phyloP scores from a whole-genome alignment of 2,797 vertebrate species.

The Clarias platycephalus region DNA sequence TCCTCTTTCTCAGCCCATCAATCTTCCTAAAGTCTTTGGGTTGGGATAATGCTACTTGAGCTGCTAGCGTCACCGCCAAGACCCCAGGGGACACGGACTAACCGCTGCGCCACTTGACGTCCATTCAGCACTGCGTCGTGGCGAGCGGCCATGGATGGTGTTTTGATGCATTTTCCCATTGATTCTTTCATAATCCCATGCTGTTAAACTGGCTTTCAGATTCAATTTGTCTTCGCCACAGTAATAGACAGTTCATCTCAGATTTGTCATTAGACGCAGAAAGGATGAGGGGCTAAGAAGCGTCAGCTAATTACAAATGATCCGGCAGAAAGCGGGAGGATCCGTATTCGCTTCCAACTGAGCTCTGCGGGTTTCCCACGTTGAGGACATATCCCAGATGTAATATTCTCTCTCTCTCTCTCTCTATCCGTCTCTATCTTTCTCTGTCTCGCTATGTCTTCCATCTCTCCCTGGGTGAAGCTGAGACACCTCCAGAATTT shows the following conservation, averaged over 20 bases:
- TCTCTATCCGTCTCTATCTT: neutral
- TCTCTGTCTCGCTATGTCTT: neutral
- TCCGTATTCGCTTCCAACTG: constrained; percentile 30
- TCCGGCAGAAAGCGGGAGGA: neutral
- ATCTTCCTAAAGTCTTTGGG: constrained; percentile 49
- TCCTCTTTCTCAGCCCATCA: constrained; percentile 34
- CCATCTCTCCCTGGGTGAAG: neutral
- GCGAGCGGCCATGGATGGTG: neutral
- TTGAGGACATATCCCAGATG: constrained; percentile 28
- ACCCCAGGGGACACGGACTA: constrained; percentile 22
- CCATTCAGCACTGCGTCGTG: neutral
- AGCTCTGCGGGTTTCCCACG: constrained; percentile 28
- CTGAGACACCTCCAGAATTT: neutral
- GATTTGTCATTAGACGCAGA: constrained; percentile 26
- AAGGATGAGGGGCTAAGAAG: neutral
- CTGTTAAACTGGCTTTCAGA: constrained; percentile 14
- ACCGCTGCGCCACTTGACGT: constrained; percentile 17
- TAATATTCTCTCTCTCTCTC: constrained; percentile 24
- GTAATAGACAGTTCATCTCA: neutral
- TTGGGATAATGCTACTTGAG: constrained; percentile 35
- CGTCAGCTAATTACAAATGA: neutral
- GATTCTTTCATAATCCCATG: constrained; percentile 25
- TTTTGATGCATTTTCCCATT: constrained; percentile 33
- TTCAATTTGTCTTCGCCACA: constrained; percentile 3
- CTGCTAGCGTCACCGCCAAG: constrained; percentile 25